Conservation (phyloP, 2,888 invertebrate genomes). For the Cryptosula pallasiana region DNA sequence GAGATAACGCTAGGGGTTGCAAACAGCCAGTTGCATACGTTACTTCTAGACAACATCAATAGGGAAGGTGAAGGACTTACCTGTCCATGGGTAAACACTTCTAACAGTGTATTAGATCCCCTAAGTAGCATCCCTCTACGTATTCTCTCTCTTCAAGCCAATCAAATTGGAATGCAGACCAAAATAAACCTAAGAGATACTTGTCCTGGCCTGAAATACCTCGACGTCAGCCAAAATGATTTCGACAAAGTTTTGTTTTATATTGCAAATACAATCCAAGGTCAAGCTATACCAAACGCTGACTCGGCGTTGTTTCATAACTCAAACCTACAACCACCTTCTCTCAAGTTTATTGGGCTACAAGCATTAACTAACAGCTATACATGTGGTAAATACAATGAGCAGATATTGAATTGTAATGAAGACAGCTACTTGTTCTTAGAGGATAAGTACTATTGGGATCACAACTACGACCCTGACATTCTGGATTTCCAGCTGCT, state of each 20-base stretch:
- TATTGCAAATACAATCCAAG: neutral
- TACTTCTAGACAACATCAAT: neutral
- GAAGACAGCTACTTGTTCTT: neutral
- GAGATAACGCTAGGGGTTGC: neutral
- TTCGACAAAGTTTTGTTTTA: neutral
- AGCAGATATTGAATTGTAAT: neutral
- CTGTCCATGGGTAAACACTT: neutral
- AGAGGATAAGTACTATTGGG: neutral
- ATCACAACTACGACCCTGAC: neutral
- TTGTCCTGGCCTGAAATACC: neutral
- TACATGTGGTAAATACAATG: neutral
- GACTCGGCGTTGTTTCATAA: neutral
- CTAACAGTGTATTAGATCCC: neutral
- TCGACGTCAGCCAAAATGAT: neutral
- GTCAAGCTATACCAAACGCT: neutral
- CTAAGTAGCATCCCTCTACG: neutral
- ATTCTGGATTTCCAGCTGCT: neutral
- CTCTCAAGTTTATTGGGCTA: neutral
- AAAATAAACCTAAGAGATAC: neutral
- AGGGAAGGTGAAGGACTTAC: neutral
- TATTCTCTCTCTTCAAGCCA: neutral
- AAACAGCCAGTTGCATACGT: neutral
- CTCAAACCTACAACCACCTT: neutral
- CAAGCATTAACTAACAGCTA: neutral
- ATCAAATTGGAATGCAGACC: neutral